Evolutionary conservation across 2,113 vertebrate species (phyloP), one percentile per base, ranked within the genome.

Genomic region (Megaceryle maxima): DNA sequence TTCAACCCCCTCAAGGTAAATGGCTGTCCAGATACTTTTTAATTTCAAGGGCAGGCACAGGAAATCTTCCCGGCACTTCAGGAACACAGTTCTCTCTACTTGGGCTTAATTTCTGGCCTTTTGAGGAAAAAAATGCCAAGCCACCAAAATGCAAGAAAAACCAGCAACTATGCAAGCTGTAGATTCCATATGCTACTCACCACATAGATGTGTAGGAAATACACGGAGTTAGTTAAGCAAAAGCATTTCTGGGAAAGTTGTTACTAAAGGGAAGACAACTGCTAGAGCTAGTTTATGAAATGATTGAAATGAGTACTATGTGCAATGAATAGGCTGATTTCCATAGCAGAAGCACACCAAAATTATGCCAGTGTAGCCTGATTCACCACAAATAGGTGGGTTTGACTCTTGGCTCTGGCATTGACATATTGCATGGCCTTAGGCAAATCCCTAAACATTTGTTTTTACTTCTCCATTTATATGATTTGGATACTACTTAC

Each of bases 301-400:
- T 12, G 26, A 67, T 33, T 92, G 73, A 94, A 96, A 93, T 60
- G 57, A 95, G 80, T 87, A 72, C 68, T 78, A 41, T 4, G 0
- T 2, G 5, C 86, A 94, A 53, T 53, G 74, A 91, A 94, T 43
- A 88, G 89, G 75, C 74, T 94, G 55, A 89, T 96, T 96, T 92
- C 83, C 88, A 68, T 75, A 87, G 68, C n/a, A 93, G 85, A 77
- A 88, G 92, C 88, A 94, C 48, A 92, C 51, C 20, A 59, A 37
- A 94, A 80, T 51, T 80, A 60, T 88, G 84, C 80, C 79, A 94
- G 88, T 24, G 14, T 96, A 90, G 94, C 88, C 78, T 96, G 96
- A 96, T 83, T 95, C 95, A 96, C 92, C 80, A 81, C 90, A 93
- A 95, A 90, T 55, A 82, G n/a, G 57, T 88, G 84, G 69, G 70